A percentile compares a stretch with the other conserved stretches of the same genome.
Conservation (phyloP, 2,888 invertebrate species). For the Byasa hedistus region DNA sequence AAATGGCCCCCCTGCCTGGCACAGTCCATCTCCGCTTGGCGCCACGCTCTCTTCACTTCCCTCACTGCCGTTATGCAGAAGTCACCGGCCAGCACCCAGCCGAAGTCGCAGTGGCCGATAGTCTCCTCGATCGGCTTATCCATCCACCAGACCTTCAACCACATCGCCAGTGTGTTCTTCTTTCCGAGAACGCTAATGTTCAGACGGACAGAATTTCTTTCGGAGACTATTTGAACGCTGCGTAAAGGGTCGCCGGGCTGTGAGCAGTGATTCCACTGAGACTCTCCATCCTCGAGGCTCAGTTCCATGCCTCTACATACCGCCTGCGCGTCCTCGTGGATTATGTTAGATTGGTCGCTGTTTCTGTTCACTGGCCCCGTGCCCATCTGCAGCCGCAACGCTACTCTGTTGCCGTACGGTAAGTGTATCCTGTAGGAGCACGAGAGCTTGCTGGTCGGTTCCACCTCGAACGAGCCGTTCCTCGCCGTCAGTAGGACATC, state of each 20-base stretch:
- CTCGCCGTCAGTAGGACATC: slow-evolving; percentile 82
- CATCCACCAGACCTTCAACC: slow-evolving; percentile 82
- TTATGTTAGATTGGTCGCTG: slow-evolving; percentile 59
- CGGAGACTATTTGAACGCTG: slow-evolving; percentile 81
- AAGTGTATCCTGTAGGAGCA: slow-evolving; percentile 85
- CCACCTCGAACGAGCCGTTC: slow-evolving; percentile 84
- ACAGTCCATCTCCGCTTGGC: slow-evolving; percentile 84
- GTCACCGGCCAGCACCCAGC: slow-evolving; percentile 84
- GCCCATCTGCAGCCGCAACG: slow-evolving; percentile 81
- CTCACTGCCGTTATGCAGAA: slow-evolving; percentile 84
- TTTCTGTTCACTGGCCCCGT: slow-evolving; percentile 62
- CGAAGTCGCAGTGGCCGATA: slow-evolving; percentile 84
- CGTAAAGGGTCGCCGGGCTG: slow-evolving; percentile 78
- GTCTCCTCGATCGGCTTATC: slow-evolving; percentile 82
- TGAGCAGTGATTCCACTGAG: slow-evolving; percentile 81
- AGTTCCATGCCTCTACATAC: slow-evolving; percentile 80
- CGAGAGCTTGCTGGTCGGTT: slow-evolving; percentile 78
- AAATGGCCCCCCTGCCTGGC: slow-evolving; percentile 83
- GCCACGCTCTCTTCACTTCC: slow-evolving; percentile 80
- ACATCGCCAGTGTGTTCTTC: slow-evolving; percentile 68
- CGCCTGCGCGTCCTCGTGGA: slow-evolving; percentile 59
- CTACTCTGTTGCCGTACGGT: slow-evolving; percentile 85
- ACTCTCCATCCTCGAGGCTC: slow-evolving; percentile 79
- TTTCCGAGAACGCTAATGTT: slow-evolving; percentile 67
- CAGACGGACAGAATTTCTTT: slow-evolving; percentile 77